Evolutionary conservation across 2,113 vertebrate species (phyloP), one percentile per base, ranked within the genome.

Genomic region (Siniperca chuatsi): DNA sequence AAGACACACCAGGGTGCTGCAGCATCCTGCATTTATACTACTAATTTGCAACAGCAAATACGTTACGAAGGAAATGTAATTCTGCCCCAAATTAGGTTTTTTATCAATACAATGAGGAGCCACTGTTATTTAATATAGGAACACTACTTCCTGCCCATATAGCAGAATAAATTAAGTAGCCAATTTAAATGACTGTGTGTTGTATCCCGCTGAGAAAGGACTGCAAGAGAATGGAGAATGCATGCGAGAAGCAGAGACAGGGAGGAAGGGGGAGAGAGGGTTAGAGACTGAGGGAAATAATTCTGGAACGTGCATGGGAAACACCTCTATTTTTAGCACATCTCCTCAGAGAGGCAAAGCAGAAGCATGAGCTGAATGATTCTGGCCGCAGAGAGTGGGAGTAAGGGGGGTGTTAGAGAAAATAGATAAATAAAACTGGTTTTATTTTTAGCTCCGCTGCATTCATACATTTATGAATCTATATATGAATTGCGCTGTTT

Each of bases 301-400:
- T 86, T 91, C 81, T 75, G 87, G 57, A 92, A 83, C 90, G 83
- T 93, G 91, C 82, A 90, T 29, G 86, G 92, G 93, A 93, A 94
- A 93, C 91, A 94, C 92, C 93, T 92, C 93, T 94, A 92, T 95
- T 93, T 93, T 83, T 93, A 94, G 92, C 83, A 20, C 75, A 82
- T 85, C 83, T 91, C 88, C 89, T 85, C 74, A 18, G 90, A 84
- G 90, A 92, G 35, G 86, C 67, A 57, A 74, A 76, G 69, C 77
- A 79, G 82, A 60, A 62, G 90, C 89, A 92, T 85, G 90, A 92
- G 90, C 89, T 92, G 93, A 94, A 92, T 90, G 90, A 92, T 85
- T 89, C 71, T 29, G 61, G 72, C 66, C 9, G 21, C 68, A 55
- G 73, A 46, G 89, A 75, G 81, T 79, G 66, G 66, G 69, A 44